Evolutionary conservation across 2,888 invertebrate species (phyloP).

Genomic region (Heliothis peltigera): DNA sequence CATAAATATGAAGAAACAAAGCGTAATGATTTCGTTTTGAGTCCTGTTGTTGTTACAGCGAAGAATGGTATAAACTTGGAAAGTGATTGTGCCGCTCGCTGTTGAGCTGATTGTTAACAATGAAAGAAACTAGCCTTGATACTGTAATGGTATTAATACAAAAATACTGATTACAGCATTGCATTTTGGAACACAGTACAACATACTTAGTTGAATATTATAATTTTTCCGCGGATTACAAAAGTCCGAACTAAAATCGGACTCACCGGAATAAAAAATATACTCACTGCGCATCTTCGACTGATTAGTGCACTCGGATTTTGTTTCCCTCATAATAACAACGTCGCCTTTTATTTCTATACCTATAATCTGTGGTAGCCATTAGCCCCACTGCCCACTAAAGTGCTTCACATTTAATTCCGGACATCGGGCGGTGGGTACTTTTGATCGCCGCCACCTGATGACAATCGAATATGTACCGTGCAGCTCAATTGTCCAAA

Average conservation of each 20-base stretch:
- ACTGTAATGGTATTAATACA: conserved; percentile 9
- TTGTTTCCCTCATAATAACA: background rate
- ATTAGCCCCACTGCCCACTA: conserved; percentile 18
- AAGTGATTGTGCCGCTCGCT: conserved; percentile 37
- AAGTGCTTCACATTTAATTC: conserved; percentile 32
- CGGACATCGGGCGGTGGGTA: conserved; percentile 23
- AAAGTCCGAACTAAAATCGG: too few relatives aligned
- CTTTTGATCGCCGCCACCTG: conserved; percentile 48
- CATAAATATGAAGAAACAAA: background rate
- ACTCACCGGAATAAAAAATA: too few relatives aligned
- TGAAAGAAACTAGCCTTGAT: conserved; percentile 22
- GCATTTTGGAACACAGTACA: background rate
- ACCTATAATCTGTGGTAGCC: background rate
- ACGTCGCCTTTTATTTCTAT: background rate
- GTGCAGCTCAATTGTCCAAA: conserved; percentile 52
- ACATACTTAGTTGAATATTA: background rate
- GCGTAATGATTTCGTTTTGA: background rate
- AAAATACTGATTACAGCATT: conserved; percentile 11
- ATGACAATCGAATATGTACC: conserved; percentile 55
- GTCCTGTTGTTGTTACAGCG: background rate
- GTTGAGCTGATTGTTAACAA: conserved; percentile 9
- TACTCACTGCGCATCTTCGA: background rate
- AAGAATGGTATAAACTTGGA: conserved; percentile 21
- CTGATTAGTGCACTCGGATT: background rate
- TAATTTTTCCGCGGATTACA: too few relatives aligned